These are phyloP conservation scores for Cephus pulcher DNA, from an alignment of 2,888 invertebrate species.

Conservation along the genomic window DNA sequence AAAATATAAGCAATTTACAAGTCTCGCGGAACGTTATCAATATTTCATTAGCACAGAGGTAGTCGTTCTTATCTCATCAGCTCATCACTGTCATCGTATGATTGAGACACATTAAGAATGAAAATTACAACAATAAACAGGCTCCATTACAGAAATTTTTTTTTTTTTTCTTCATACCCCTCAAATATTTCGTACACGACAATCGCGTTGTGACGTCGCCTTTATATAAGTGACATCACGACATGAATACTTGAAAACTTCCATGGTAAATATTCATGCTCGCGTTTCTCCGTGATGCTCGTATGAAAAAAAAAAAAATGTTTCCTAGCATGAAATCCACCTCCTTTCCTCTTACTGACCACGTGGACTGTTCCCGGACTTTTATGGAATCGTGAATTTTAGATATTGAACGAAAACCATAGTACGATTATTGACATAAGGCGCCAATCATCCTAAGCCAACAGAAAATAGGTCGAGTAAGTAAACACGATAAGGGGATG, in stretches of 20 bases:
- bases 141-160: conserved; percentile 6
- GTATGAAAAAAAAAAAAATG: background rate
- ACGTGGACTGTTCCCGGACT: background rate
- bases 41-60: background rate
- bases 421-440: background rate
- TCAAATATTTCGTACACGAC: background rate
- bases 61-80: background rate
- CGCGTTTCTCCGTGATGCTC: background rate
- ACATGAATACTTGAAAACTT: background rate
- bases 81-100: background rate
- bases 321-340: background rate
- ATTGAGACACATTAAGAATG: background rate
- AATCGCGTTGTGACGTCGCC: background rate
- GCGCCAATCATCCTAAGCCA: background rate
- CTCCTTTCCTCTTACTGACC: background rate
- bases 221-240: background rate
- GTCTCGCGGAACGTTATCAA: background rate
- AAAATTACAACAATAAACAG: background rate
- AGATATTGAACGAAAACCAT: background rate
- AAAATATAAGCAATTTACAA: background rate
- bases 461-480: background rate
- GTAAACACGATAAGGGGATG: background rate
- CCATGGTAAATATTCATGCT: background rate
- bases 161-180: background rate
- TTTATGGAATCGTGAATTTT: background rate